Conservation (phyloP, 2,888 invertebrate species). For the Cinara cedri region DNA sequence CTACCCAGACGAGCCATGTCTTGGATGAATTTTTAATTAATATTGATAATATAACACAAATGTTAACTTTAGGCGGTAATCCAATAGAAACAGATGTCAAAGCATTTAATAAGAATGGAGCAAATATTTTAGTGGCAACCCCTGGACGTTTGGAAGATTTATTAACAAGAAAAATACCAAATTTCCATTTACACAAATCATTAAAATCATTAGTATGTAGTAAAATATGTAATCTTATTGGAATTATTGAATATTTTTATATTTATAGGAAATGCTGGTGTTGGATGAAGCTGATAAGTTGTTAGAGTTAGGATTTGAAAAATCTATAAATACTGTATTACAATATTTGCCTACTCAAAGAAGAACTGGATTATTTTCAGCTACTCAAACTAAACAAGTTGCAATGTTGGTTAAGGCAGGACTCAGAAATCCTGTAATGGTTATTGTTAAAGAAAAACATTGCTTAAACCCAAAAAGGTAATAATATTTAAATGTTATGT, state of each 20-base stretch:
- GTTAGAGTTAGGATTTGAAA: constrained; percentile 89
- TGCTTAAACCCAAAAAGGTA: constrained; percentile 61
- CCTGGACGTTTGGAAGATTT: constrained; percentile 93
- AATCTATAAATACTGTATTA: constrained; percentile 84
- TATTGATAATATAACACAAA: constrained; percentile 66
- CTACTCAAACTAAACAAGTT: constrained; percentile 95
- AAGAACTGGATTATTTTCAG: constrained; percentile 97
- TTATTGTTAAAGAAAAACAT: constrained; percentile 87
- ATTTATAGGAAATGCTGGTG: constrained; percentile 80
- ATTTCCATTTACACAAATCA: constrained; percentile 73
- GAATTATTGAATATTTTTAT: constrained; percentile 24
- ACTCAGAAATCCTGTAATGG: constrained; percentile 87
- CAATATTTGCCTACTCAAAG: constrained; percentile 90
- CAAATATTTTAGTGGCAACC: constrained; percentile 89
- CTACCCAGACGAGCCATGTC: constrained; percentile 83
- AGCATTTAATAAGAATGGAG: constrained; percentile 72
- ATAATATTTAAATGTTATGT: too few species aligned
- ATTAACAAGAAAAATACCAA: constrained; percentile 71
- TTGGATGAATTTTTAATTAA: constrained; percentile 65
- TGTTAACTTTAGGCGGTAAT: constrained; percentile 82
- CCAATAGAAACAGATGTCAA: constrained; percentile 78
- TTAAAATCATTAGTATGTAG: constrained; percentile 77
- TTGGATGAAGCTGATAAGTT: constrained; percentile 97
- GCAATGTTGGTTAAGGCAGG: constrained; percentile 91
- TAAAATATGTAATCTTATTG: not conserved